These are phyloP conservation scores for Microctenopoma steveboyesi DNA, from an alignment of 2,797 vertebrate genomes.

Conservation along the genomic window DNA sequence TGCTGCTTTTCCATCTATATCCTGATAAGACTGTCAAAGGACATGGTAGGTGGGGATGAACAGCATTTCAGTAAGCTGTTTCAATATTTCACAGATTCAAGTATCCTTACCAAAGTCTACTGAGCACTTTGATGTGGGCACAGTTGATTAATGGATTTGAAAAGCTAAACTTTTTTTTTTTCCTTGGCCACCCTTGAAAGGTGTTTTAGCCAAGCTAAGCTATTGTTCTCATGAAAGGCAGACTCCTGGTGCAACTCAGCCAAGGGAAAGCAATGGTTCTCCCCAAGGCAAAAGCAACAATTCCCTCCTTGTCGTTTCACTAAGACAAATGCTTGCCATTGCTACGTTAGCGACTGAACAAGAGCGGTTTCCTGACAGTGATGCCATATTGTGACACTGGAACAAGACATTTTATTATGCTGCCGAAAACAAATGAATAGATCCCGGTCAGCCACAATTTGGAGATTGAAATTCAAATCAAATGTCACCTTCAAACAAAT, in stretches of 20 bases:
- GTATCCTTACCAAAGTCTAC: slow-evolving; percentile 43
- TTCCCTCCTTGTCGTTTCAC: slow-evolving; percentile 68
- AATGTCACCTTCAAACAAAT: slow-evolving; percentile 78
- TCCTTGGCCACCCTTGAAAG: slow-evolving; percentile 67
- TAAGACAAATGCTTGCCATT: slow-evolving; percentile 63
- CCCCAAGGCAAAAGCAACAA: slow-evolving; percentile 70
- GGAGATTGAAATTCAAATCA: slow-evolving; percentile 75
- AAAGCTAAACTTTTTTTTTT: slow-evolving; percentile 42
- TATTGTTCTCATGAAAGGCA: slow-evolving; percentile 65
- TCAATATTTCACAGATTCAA: slow-evolving; percentile 56
- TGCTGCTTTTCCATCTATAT: slow-evolving; percentile 55
- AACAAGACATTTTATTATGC: slow-evolving; percentile 69
- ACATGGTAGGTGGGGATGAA: slow-evolving; percentile 40
- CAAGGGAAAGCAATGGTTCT: slow-evolving; percentile 64
- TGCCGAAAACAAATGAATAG: slow-evolving; percentile 55
- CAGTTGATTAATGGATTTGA: slow-evolving; percentile 62
- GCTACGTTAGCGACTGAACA: slow-evolving; percentile 54
- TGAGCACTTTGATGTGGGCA: slow-evolving; percentile 58
- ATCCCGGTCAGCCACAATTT: slow-evolving; percentile 51
- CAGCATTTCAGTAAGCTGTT: slow-evolving; percentile 50
- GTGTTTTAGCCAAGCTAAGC: slow-evolving; percentile 57
- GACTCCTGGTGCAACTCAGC: slow-evolving; percentile 55
- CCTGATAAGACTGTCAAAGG: slow-evolving; percentile 66
- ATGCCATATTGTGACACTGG: slow-evolving; percentile 54
- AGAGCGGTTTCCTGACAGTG: slow-evolving; percentile 52